phyloP scores from a whole-genome alignment of 2,113 vertebrate genomes.

The Edolisoma coerulescens region DNA sequence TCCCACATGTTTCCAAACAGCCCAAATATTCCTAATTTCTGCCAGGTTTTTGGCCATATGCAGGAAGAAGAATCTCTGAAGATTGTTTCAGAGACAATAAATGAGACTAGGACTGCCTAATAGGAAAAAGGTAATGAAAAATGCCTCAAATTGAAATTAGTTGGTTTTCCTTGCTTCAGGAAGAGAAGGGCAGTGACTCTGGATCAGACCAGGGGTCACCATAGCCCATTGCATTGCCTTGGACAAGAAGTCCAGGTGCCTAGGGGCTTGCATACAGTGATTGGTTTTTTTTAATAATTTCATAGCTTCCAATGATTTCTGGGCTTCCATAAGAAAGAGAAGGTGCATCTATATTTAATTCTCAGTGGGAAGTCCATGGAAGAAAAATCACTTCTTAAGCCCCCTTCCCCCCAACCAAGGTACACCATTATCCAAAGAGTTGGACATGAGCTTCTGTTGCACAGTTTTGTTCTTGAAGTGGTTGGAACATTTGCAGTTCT shows the following conservation, averaged over 20 bases:
- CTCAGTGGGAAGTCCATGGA: not conserved
- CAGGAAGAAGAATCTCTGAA: not conserved
- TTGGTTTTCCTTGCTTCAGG: not conserved
- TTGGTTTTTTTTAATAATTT: not conserved
- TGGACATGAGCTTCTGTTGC: not conserved
- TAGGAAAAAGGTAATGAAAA: not conserved
- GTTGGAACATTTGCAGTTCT: not conserved
- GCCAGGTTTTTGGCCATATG: not conserved
- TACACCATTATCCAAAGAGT: not conserved
- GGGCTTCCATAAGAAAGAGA: not conserved
- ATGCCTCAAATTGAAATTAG: not conserved
- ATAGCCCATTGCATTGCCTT: rapidly evolving
- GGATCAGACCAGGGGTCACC: not conserved
- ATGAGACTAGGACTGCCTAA: not conserved
- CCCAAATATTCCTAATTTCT: not conserved
- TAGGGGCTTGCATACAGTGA: not conserved
- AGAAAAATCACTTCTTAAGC: not conserved
- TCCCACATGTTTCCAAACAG: not conserved
- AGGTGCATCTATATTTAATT: not conserved
- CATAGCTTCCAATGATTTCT: not conserved
- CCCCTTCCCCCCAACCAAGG: not conserved
- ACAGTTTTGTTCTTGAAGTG: not conserved
- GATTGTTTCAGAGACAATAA: not conserved
- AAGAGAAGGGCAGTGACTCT: not conserved
- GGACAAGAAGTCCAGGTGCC: not conserved